These are phyloP conservation scores for Andrena hattorfiana DNA, from an alignment of 2,888 invertebrate genomes.

Conservation along the genomic window DNA sequence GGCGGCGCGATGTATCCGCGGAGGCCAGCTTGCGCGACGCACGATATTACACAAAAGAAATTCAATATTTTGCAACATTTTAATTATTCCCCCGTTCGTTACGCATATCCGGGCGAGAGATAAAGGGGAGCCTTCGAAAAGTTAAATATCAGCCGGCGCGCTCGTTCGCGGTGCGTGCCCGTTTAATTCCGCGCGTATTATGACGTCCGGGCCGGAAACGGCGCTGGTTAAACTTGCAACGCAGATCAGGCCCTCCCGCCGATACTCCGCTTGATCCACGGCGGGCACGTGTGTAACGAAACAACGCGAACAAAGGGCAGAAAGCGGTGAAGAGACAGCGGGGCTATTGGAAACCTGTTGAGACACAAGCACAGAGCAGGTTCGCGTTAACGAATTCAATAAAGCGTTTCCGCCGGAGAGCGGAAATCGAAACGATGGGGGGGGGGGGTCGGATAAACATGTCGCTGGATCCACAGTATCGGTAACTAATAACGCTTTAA, in stretches of 20 bases:
- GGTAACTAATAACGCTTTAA: conserved; percentile 37
- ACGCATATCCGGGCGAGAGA: not conserved
- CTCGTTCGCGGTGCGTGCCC: not conserved
- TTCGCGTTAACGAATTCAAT: conserved; percentile 47
- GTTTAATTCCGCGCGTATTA: conserved; percentile 17
- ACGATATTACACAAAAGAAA: not conserved
- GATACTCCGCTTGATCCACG: conserved; percentile 9
- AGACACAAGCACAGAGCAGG: conserved; percentile 8
- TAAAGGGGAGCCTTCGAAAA: conserved; percentile 15
- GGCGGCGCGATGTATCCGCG: not conserved
- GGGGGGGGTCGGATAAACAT: conserved; percentile 1
- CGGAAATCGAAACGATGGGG: not conserved
- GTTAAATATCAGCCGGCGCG: not conserved
- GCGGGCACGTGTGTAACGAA: not conserved
- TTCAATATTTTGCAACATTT: conserved; percentile 11
- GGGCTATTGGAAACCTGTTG: conserved; percentile 49
- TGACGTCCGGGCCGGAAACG: not conserved
- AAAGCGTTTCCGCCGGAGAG: conserved; percentile 13
- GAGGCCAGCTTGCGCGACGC: not conserved
- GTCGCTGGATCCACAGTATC: not conserved
- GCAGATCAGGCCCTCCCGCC: not conserved
- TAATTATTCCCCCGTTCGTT: conserved; percentile 11
- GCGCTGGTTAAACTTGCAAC: conserved; percentile 7
- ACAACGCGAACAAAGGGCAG: not conserved
- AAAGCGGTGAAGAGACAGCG: not conserved